These are phyloP conservation scores for Oxygymnocypris stewartii DNA, from an alignment of 2,113 vertebrate species.

Conservation along the genomic window DNA sequence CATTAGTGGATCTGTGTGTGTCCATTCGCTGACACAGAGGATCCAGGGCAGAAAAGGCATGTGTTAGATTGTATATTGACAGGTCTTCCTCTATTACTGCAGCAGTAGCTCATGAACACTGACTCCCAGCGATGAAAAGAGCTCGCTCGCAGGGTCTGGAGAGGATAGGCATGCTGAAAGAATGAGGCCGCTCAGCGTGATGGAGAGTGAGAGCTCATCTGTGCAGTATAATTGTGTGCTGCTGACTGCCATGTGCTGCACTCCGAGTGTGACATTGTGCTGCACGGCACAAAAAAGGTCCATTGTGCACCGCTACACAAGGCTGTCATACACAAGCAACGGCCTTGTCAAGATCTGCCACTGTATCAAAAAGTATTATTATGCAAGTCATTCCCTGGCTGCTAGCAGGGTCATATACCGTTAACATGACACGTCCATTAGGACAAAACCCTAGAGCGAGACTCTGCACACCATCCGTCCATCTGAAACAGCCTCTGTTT, in stretches of 20 bases:
- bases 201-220: conserved; percentile 4
- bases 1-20: neutral
- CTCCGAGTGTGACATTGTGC: conserved; percentile 30
- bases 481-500: neutral
- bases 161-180: conserved; percentile 19
- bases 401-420: conserved; percentile 2
- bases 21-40: neutral
- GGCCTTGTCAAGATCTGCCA: neutral
- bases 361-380: conserved; percentile 3
- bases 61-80: conserved; percentile 16
- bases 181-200: conserved; percentile 21
- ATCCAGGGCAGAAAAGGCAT: neutral
- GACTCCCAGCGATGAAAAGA: conserved; percentile 4
- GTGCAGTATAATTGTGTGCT: conserved; percentile 19
- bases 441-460: neutral
- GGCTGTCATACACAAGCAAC: neutral
- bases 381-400: conserved; percentile 9
- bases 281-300: neutral
- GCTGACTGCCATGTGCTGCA: conserved; percentile 17
- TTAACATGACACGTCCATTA: neutral
- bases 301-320: neutral
- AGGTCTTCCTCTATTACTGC: conserved; percentile 14
- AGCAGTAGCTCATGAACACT: conserved; percentile 1
- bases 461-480: neutral
- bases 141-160: neutral